A percentile compares a stretch with the other conserved stretches of the same genome.
phyloP scores from a whole-genome alignment of 2,113 vertebrate species.

The Gavia stellata region DNA sequence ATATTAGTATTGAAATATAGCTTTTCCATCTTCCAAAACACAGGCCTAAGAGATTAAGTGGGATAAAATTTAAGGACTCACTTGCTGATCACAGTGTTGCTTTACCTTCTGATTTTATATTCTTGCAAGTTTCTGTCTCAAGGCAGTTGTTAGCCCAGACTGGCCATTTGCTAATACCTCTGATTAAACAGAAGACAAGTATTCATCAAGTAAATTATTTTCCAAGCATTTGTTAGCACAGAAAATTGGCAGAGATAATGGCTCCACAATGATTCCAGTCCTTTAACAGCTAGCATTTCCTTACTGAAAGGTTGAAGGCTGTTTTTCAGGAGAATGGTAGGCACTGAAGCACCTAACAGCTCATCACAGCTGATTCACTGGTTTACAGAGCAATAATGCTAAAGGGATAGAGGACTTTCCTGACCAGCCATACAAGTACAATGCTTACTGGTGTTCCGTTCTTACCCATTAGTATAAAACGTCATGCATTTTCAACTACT shows the following conservation, averaged over 20 bases:
- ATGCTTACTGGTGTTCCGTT: background rate
- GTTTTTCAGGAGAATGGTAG: background rate
- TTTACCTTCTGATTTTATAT: background rate
- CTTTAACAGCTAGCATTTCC: background rate
- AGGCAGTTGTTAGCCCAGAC: background rate
- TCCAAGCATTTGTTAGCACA: background rate
- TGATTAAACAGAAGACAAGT: background rate
- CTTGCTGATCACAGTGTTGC: background rate
- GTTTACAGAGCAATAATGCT: background rate
- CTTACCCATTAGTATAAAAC: background rate
- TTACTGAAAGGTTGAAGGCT: background rate
- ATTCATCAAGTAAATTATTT: background rate
- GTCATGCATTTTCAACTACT: background rate
- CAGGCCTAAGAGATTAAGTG: background rate
- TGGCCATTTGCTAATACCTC: background rate
- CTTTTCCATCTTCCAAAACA: background rate
- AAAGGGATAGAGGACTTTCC: background rate
- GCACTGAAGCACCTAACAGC: background rate
- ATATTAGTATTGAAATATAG: background rate
- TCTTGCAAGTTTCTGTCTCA: background rate
- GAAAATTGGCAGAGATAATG: background rate
- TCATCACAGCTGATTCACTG: background rate
- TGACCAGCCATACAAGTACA: background rate
- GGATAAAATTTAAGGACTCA: background rate
- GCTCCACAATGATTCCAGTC: background rate